phyloP scores from a whole-genome alignment of 2,113 vertebrate species.

The Pelecanoides urinatrix region DNA sequence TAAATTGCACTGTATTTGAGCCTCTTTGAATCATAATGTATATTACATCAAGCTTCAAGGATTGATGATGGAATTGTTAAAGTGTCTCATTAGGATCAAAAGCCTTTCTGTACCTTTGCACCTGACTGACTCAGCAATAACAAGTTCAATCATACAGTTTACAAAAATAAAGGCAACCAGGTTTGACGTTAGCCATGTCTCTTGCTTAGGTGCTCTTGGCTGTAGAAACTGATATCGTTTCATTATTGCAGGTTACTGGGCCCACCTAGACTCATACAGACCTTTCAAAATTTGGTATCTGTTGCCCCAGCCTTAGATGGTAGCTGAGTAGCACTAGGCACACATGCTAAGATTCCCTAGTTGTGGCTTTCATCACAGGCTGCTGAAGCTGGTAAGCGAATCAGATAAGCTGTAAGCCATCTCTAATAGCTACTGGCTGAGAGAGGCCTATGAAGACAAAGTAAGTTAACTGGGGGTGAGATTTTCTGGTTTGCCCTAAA shows the following conservation, averaged over 20 bases:
- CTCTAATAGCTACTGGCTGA: not conserved
- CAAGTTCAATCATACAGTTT: not conserved
- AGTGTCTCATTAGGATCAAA: not conserved
- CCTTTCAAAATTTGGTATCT: not conserved
- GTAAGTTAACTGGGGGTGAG: not conserved
- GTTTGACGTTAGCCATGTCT: not conserved
- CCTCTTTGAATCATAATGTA: not conserved
- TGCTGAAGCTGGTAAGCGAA: not conserved
- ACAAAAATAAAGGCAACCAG: not conserved
- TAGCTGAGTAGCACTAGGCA: not conserved
- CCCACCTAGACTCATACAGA: not conserved
- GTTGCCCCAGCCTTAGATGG: not conserved
- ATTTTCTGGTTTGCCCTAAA: not conserved
- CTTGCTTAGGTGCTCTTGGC: not conserved
- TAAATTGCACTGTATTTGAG: not conserved
- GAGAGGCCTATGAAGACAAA: not conserved
- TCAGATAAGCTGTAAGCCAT: not conserved
- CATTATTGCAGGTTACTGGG: not conserved
- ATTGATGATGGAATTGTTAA: not conserved
- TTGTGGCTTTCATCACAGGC: not conserved
- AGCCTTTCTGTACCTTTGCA: not conserved
- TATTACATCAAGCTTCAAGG: not conserved
- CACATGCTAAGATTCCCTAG: fast-evolving
- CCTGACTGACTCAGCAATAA: not conserved
- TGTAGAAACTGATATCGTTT: fast-evolving